Base-by-base conservation (phyloP, 2,888 invertebrate genomes). In the Julus scandinavius region DNA sequence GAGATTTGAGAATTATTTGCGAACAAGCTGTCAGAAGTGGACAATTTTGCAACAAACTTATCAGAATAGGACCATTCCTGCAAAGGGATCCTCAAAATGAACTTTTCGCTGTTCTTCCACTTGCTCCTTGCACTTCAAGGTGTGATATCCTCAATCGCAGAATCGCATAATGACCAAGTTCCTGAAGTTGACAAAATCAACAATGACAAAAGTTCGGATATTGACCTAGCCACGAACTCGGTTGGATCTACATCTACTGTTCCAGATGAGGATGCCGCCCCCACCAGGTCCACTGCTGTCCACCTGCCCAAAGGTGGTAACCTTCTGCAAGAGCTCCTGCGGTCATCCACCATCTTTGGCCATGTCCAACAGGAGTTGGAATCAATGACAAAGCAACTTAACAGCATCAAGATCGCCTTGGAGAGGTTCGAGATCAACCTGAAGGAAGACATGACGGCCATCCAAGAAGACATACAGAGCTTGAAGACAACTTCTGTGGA, bases 401-500 rank as follows among this genome's bases (percentile, higher is more conserved):
- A 29, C 15, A 38, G 17, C 20, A 54, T 88, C 38, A 85, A 86
- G 41, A 13, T 13, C 5, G 6, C 63, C 41, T 7, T 88, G 29
- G 20, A 50, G 20, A 50, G 58, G 17, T 38, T 88, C 20, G 84
- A 88, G n/a, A n/a, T 29, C 13, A 45, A 58, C 20, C 40, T 88
- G 5, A 85, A 88, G 17, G 86, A 86, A 29, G 88, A 88, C 38
- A n/a, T 88, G 38, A 15, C 17, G n/a, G 85, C 50, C 49, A 86
- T 86, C 40, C 45, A 58, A 6, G 88, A 88, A 11, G 88, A 88
- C 20, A 63, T 88, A 17, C 85, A 86, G 15, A 86, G 86, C 17
- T 38, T 88, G 20, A 85, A 88, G 58, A 41, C 63, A 7, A 50
- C 86, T 9, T 50, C 63, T 15, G 40, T 50, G 6, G 88, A 88